Evolutionary conservation across 1,140 invertebrate genomes (phyloP).

Genomic region (Bemisia tabaci): DNA sequence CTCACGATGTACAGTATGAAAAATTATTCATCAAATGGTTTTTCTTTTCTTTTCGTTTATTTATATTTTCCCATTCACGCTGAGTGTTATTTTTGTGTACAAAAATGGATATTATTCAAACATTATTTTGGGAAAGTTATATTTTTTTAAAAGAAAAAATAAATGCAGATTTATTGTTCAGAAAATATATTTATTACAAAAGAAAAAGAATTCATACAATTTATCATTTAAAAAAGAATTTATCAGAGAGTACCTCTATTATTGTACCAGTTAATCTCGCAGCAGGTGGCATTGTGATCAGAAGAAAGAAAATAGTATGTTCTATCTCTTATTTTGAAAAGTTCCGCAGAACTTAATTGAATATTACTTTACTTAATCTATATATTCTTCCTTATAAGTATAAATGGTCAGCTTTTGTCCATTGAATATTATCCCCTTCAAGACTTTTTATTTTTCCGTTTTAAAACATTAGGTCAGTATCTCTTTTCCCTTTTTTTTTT

Average conservation of each 20-base stretch:
- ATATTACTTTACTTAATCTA: too few species aligned
- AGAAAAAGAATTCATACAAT: neutral
- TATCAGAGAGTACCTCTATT: neutral
- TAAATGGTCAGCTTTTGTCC: too few species aligned
- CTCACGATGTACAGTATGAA: neutral
- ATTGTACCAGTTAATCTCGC: neutral
- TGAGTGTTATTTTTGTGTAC: neutral
- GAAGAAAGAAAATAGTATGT: neutral
- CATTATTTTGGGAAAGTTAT: neutral
- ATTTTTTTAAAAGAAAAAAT: slow-evolving; percentile 1
- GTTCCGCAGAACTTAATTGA: neutral
- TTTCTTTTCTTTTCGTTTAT: neutral
- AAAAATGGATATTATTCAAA: neutral
- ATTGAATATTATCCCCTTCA: too few species aligned
- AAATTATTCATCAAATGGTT: neutral
- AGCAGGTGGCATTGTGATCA: neutral
- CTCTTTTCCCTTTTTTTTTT: too few species aligned
- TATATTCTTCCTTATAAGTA: too few species aligned
- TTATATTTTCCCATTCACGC: neutral
- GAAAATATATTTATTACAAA: neutral
- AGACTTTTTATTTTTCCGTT: too few species aligned
- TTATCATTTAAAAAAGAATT: neutral
- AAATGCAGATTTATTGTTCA: neutral
- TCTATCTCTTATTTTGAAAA: neutral
- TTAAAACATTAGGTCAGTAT: too few species aligned